Evolutionary conservation across 1,140 invertebrate species (phyloP).

Genomic region (Musca vetustissima): DNA sequence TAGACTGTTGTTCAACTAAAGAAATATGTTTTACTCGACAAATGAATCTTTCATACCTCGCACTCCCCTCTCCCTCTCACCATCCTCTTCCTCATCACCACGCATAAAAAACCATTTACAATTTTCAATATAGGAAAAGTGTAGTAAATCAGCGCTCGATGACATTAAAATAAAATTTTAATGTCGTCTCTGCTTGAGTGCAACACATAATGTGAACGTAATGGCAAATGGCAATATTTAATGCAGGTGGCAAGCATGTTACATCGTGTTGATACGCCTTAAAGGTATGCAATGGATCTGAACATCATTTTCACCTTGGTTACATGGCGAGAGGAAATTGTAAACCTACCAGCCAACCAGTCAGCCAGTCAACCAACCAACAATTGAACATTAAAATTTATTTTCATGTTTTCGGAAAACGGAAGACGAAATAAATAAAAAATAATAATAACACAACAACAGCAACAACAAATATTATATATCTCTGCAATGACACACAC

Average conservation of each 20-base stretch:
- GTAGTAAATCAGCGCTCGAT: slow-evolving; percentile 55
- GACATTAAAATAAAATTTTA: slow-evolving; percentile 56
- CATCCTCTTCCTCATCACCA: not conserved
- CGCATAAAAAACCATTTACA: not conserved
- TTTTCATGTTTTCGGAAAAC: not conserved
- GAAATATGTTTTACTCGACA: not conserved
- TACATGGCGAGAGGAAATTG: slow-evolving; percentile 33
- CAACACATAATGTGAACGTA: slow-evolving; percentile 13
- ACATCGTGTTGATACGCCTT: not conserved
- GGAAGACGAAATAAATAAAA: slow-evolving; percentile 27
- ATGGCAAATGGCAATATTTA: not conserved
- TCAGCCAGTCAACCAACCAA: slow-evolving; percentile 42
- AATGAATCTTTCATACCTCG: slow-evolving; percentile 1
- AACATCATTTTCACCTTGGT: slow-evolving; percentile 51
- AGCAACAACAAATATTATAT: no score
- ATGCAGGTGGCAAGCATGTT: not conserved
- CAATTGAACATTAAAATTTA: slow-evolving; percentile 43
- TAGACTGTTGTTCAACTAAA: no score
- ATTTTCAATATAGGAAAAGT: slow-evolving; percentile 12
- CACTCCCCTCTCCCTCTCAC: not conserved
- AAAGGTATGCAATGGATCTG: slow-evolving; percentile 16
- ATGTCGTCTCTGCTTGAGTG: slow-evolving; percentile 37
- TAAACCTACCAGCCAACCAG: slow-evolving; percentile 8
- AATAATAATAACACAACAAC: not conserved
- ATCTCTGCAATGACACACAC: no score